Percentiles rank a stretch among this genome's conserved stretches.
phyloP scores from a whole-genome alignment of 2,113 vertebrate species.

The Trogon melanurus region DNA sequence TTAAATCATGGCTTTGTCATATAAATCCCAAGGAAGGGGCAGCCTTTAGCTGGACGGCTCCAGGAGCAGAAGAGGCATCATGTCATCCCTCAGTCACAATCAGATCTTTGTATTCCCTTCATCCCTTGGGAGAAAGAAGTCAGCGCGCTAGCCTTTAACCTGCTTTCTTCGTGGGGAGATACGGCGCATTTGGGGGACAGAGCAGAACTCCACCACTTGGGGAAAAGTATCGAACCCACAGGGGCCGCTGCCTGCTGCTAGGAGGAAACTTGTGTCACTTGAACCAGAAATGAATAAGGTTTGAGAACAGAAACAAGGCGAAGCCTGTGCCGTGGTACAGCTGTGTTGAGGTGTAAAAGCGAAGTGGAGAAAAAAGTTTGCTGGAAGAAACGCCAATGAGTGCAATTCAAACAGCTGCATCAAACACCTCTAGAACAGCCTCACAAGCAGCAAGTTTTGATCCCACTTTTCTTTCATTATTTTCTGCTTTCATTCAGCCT shows the following conservation, averaged over 20 bases:
- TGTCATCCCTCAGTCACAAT: background rate
- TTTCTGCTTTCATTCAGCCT: background rate
- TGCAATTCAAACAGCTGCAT: background rate
- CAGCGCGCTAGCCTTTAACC: background rate
- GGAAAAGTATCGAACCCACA: background rate
- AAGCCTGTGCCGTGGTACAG: background rate
- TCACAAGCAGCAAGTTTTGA: background rate
- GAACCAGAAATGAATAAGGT: background rate
- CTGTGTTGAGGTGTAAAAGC: background rate
- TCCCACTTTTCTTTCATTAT: background rate
- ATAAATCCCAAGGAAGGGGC: constrained; percentile 4
- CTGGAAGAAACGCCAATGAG: background rate
- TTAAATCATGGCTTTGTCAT: constrained; percentile 18
- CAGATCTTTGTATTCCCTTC: constrained; percentile 1
- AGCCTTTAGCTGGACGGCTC: background rate
- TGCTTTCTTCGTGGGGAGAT: background rate
- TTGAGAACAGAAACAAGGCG: background rate
- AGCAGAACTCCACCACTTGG: background rate
- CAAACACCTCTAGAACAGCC: background rate
- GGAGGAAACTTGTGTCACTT: background rate
- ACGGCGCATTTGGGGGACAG: background rate
- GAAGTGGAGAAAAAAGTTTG: background rate
- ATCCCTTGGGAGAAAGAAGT: background rate
- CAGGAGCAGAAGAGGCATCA: background rate
- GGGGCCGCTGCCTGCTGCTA: background rate